Conservation (phyloP, 2,797 vertebrate species). For the Rhinophrynus dorsalis region DNA sequence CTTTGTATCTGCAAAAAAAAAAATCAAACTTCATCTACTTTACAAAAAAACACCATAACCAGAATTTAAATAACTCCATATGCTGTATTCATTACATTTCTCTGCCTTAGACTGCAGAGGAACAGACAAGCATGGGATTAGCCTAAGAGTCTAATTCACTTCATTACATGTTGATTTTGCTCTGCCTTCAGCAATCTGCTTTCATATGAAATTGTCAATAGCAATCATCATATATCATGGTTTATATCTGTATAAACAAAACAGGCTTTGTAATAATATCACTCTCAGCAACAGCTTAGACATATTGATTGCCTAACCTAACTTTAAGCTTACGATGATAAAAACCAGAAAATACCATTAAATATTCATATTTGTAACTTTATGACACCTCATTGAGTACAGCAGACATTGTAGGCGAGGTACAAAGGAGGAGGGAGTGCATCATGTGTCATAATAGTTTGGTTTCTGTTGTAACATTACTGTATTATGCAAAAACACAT, state of each 20-base stretch:
- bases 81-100: constrained; percentile 9
- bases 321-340: rapidly evolving
- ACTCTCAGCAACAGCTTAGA: not conserved
- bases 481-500: not conserved
- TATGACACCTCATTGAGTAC: not conserved
- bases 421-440: not conserved
- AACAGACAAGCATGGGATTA: constrained; percentile 47
- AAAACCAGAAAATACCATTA: not conserved
- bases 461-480: not conserved
- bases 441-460: not conserved
- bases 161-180: constrained; percentile 34
- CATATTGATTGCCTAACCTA: constrained; percentile 6
- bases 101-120: constrained; percentile 54
- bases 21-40: too few species aligned
- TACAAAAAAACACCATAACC: too few species aligned
- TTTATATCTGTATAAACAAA: constrained; percentile 34
- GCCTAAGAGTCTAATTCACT: constrained; percentile 25
- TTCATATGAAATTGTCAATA: constrained; percentile 30
- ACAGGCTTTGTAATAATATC: constrained; percentile 24
- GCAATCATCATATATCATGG: constrained; percentile 43
- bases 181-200: not conserved
- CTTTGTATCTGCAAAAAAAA: too few species aligned
- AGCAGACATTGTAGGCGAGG: not conserved
- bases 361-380: not conserved
- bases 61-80: not conserved